Evolutionary conservation across 2,888 invertebrate genomes (phyloP), one percentile per base, ranked within the genome.

Genomic region (Hirtodrosophila cameraria): DNA sequence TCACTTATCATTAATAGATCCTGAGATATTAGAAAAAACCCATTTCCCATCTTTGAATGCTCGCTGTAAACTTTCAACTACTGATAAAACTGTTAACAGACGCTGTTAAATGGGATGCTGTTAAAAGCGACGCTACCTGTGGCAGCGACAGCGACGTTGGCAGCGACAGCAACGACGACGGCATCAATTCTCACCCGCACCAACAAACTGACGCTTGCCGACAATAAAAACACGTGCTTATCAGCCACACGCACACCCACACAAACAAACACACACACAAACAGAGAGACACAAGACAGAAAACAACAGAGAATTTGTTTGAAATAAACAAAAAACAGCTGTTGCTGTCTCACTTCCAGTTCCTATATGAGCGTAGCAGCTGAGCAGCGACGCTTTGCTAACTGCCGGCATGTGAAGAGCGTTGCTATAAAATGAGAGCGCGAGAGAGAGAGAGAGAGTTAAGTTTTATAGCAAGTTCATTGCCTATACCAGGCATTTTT

Each of bases 281-380:
- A 12, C 55, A 18, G 8, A 25, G 38, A 27, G 27, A 6, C 25
- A 13, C 13, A 9, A 25, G 35, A 38, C 68, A 52, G 63, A 64
- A 65, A 78, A 61, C 50, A 72, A 64, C 59, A 67, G 85, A 74
- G 84, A 81, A 59, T 57, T 64, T 74, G 74, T 74, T 63, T 74
- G 80, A 62, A 84, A 83, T 83, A 83, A 83, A 83, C 86, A 86
- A 83, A 84, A 78, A 81, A 74, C 83, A 83, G 83, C 83, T 83
- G 83, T 86, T 75, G 9, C 20, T 12, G 41, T 48, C 46, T 16
- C 64, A 39, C 41, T 46, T 55, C 50, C 59, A 67, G 38, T 67
- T 77, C 76, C 67, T 71, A 52, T 71, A 52, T 64, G 68, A 67
- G 78, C 46, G 49, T 12, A 62, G 57, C 62, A 54, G 53, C 66